Base-by-base conservation (phyloP, 1,140 invertebrate species). In the Protaetia brevitarsis region DNA sequence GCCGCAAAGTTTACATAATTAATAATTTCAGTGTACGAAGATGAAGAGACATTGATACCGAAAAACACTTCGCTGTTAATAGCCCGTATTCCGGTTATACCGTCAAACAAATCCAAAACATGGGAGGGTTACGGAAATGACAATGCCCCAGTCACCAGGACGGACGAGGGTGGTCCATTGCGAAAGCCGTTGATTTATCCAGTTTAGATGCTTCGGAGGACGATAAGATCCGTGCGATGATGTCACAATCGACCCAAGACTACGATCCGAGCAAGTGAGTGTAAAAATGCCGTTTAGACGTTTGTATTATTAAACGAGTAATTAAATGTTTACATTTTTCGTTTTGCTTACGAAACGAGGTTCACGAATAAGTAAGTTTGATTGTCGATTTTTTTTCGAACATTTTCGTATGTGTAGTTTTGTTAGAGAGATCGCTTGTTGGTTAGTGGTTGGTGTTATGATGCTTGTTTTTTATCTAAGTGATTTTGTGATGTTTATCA, bases 11-110 rank as follows among this genome's bases (percentile, higher is more conserved):
- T n/a, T n/a, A n/a, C n/a, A n/a, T n/a, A n/a, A n/a, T n/a, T n/a
- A n/a, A n/a, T 45, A 4, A 21, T 88, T 88, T 51, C 80, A 97
- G 95, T 94, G 74, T 97, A 97, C 81, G 86, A 87, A 26, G 92
- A 97, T 83, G 93, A 97, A 74, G 88, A 87, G 73, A 87, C 89
- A 13, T 83, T 98, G 66, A 97, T 99, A 74, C 94, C 96, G 13
- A 97, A 97, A 81, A 99, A 99, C 79, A 95, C 96, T 61, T 97
- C 96, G 34, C 85, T 99, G n/a, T 90, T 98, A 68, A 93, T 99
- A 66, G 91, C 94, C 29, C 83, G 97, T 77, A 87, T 98, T 65
- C 96, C 96, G 16, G 81, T 96, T 29, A 85, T 89, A 2, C 81
- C 86, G 36, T 87, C 91, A 75, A 88, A 87, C 77, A 79, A 83